Percentiles rank a stretch among this genome's conserved stretches.
Conservation (phyloP, 2,113 vertebrate genomes). For the Pachypanchax playfairii region DNA sequence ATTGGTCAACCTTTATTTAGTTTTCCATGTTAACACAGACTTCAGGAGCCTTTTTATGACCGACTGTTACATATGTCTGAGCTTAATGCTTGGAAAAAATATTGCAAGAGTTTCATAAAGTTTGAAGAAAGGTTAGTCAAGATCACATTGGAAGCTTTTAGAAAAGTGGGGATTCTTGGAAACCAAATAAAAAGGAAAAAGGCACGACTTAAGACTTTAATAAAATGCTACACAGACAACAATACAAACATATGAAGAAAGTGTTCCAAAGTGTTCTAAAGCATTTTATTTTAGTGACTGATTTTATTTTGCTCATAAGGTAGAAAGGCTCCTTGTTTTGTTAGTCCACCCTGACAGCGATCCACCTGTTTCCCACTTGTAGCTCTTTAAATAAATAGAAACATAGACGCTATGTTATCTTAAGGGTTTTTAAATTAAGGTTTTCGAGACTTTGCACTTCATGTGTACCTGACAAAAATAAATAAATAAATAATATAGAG, state of each 20-base stretch:
- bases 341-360: slow-evolving; percentile 30
- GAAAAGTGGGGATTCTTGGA: background rate
- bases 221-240: too few relatives aligned
- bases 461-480: slow-evolving; percentile 35
- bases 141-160: background rate
- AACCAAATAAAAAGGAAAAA: background rate
- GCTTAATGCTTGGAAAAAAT: too few relatives aligned
- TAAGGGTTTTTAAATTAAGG: slow-evolving; percentile 46
- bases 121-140: background rate
- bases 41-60: too few relatives aligned
- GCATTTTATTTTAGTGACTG: slow-evolving; percentile 53
- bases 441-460: slow-evolving; percentile 41
- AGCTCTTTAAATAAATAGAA: slow-evolving; percentile 53
- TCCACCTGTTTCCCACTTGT: slow-evolving; percentile 55
- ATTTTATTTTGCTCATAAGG: slow-evolving; percentile 54
- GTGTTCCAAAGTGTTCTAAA: slow-evolving; percentile 42
- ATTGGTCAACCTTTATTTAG: too few relatives aligned
- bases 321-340: slow-evolving; percentile 45
- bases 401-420: slow-evolving; percentile 28
- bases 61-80: too few relatives aligned
- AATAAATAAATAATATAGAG: slow-evolving; percentile 28
- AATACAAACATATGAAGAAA: too few relatives aligned
- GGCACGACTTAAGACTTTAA: background rate
- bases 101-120: background rate
- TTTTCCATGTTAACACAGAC: too few relatives aligned